Conservation (phyloP, 2,888 invertebrate species). For the Desoria tigrina region DNA sequence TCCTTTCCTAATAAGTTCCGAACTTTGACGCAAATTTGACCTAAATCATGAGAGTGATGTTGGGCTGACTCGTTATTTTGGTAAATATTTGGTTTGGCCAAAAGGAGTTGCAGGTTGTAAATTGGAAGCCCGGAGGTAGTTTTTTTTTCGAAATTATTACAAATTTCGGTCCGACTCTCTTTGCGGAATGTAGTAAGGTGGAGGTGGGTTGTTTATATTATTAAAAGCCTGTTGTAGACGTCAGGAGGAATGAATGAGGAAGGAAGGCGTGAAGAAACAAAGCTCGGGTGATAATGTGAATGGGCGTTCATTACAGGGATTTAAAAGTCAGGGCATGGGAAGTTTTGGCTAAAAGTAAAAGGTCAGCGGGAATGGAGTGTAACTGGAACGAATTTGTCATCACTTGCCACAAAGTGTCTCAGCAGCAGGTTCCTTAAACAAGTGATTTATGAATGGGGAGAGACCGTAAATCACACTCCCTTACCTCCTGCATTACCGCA, state of each 20-base stretch:
- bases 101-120: too few species aligned
- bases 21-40: too few species aligned
- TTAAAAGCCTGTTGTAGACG: too few species aligned
- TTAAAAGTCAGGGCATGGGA: not conserved
- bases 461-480: slow-evolving; percentile 48
- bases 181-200: too few species aligned
- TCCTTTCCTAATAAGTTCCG: too few species aligned
- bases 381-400: slow-evolving; percentile 54
- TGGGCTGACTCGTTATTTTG: too few species aligned
- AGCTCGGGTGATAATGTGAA: not conserved
- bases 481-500: slow-evolving; percentile 22
- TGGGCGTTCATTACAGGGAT: not conserved
- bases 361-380: slow-evolving; percentile 52
- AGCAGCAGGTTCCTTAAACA: slow-evolving; percentile 46
- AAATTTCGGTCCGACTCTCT: too few species aligned
- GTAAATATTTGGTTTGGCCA: too few species aligned
- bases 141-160: too few species aligned
- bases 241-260: not conserved
- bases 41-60: too few species aligned
- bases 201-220: too few species aligned
- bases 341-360: slow-evolving; percentile 20
- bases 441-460: slow-evolving; percentile 51
- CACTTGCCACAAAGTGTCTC: slow-evolving; percentile 54
- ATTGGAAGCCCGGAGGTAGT: too few species aligned
- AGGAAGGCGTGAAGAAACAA: not conserved